Evolutionary conservation across 2,797 vertebrate genomes (phyloP).

Genomic region (Lagocephalus sceleratus): DNA sequence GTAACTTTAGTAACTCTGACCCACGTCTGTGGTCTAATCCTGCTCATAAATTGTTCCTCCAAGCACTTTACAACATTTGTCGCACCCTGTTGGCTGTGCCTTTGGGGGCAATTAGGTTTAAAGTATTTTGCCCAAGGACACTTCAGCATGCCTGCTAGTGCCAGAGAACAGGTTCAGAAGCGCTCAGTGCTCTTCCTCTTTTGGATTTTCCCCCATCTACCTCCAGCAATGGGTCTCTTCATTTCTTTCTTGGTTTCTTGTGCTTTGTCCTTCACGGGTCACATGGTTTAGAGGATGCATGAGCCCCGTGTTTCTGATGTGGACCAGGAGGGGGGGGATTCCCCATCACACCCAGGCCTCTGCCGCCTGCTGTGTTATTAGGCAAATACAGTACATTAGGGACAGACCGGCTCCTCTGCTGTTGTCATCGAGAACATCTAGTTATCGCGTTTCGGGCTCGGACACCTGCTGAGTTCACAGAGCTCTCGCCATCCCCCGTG

Average conservation of each 20-base stretch:
- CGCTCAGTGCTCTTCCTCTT: background rate
- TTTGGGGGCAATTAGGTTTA: too few species aligned
- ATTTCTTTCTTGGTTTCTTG: constrained; percentile 12
- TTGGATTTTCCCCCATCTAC: background rate
- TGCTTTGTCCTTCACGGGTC: constrained; percentile 54
- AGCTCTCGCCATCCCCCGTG: constrained; percentile 67
- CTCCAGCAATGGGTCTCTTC: background rate
- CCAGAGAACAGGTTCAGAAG: too few species aligned
- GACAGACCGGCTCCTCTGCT: constrained; percentile 57
- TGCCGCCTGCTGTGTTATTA: constrained; percentile 73
- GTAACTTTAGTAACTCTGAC: too few species aligned
- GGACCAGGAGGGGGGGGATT: constrained; percentile 18
- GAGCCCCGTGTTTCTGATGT: constrained; percentile 25
- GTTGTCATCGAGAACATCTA: constrained; percentile 77
- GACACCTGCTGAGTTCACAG: constrained; percentile 79
- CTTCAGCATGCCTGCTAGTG: too few species aligned
- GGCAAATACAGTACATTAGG: constrained; percentile 65
- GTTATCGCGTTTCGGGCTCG: constrained; percentile 75
- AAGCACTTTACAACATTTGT: too few species aligned
- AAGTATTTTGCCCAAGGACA: too few species aligned
- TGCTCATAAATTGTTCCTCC: too few species aligned
- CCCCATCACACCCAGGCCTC: constrained; percentile 56
- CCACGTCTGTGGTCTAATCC: too few species aligned
- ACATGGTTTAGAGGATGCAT: constrained; percentile 38
- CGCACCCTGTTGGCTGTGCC: too few species aligned